Evolutionary conservation across 2,888 invertebrate species (phyloP).

Genomic region (Enchytraeus crypticus): DNA sequence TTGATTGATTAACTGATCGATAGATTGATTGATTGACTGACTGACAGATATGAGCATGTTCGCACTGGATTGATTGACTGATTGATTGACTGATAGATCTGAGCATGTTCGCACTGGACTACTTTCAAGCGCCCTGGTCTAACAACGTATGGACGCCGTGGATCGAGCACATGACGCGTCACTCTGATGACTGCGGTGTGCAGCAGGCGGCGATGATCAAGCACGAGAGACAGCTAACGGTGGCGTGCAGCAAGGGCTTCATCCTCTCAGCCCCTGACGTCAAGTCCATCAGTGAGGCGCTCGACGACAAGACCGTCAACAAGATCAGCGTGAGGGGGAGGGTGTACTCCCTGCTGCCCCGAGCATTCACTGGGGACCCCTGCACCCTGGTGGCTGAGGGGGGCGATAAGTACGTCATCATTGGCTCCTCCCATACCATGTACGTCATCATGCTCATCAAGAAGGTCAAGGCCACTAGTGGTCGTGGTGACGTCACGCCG

Average conservation of each 20-base stretch:
- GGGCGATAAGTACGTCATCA: background rate
- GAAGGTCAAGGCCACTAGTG: background rate
- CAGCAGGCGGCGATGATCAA: background rate
- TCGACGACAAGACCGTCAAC: background rate
- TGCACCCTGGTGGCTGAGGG: background rate
- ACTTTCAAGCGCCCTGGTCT: background rate
- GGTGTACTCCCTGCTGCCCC: background rate
- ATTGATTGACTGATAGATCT: too few relatives aligned
- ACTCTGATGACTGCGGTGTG: background rate
- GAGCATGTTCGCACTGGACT: background rate
- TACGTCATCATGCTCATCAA: background rate
- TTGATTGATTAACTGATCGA: too few relatives aligned
- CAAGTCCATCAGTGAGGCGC: background rate
- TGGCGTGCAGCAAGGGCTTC: background rate
- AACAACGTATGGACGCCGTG: background rate
- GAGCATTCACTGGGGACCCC: background rate
- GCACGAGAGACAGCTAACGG: background rate
- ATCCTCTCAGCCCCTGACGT: background rate
- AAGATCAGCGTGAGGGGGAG: background rate
- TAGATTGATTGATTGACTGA: too few relatives aligned
- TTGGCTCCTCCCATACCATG: background rate
- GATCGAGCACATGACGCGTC: background rate
- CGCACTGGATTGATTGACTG: too few relatives aligned
- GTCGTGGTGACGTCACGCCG: too few relatives aligned
- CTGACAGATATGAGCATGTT: too few relatives aligned